Percentiles rank a stretch among this genome's conserved stretches.
Conservation (phyloP, 2,113 vertebrate species). For the Epinephelus moara region DNA sequence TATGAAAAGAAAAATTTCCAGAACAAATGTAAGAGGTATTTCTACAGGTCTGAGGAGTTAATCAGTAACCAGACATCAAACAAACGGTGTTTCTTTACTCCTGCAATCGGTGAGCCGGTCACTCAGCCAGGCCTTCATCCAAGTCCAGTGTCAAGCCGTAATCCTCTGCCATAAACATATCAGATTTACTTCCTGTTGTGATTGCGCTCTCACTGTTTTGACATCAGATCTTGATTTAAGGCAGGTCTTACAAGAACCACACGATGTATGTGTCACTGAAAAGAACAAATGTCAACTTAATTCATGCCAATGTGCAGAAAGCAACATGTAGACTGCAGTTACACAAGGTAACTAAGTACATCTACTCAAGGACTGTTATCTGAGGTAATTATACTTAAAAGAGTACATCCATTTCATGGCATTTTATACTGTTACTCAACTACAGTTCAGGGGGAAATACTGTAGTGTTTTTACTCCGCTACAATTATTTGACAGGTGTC, state of each 20-base stretch:
- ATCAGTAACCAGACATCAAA: conserved; percentile 77
- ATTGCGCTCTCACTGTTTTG: neutral
- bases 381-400: no score
- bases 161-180: conserved; percentile 10
- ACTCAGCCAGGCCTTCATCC: conserved; percentile 8
- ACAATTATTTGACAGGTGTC: neutral
- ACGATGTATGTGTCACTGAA: neutral
- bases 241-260: conserved; percentile 16
- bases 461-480: neutral
- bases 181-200: neutral
- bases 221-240: neutral
- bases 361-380: no score
- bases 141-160: conserved; percentile 23
- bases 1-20: conserved; percentile 22
- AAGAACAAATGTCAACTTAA: neutral
- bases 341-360: neutral
- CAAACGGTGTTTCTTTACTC: conserved; percentile 49
- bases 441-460: neutral
- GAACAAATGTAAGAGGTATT: conserved; percentile 26
- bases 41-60: conserved; percentile 49
- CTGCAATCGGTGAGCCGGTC: conserved; percentile 47
- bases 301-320: neutral
- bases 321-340: neutral
- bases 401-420: no score
- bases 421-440: no score